Evolutionary conservation across 2,888 invertebrate species (phyloP).

Genomic region (Drosophila subsilvestris): DNA sequence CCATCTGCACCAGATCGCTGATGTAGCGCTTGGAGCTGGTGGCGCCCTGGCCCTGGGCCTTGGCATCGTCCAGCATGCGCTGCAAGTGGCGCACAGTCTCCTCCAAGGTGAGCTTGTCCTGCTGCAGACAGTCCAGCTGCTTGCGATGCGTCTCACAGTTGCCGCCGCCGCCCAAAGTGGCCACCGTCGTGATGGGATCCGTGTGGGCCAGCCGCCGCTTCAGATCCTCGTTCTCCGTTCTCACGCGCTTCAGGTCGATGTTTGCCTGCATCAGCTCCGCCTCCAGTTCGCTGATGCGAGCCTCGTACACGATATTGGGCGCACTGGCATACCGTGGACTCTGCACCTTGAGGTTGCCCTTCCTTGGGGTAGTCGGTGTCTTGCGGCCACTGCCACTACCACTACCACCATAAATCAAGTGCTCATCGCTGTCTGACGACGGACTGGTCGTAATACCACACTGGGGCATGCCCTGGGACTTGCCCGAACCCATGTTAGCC

Average conservation of each 20-base stretch:
- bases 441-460: constrained; percentile 80
- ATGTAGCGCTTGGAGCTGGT: constrained; percentile 87
- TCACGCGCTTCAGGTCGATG: constrained; percentile 90
- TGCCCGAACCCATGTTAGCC: constrained; percentile 85
- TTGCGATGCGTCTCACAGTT: constrained; percentile 86
- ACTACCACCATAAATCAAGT: constrained; percentile 56
- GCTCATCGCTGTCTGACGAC: constrained; percentile 86
- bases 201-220: constrained; percentile 82
- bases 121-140: constrained; percentile 89
- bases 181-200: constrained; percentile 59
- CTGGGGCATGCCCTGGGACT: constrained; percentile 9
- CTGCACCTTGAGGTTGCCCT: constrained; percentile 55
- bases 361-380: constrained; percentile 62
- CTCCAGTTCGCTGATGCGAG: constrained; percentile 92
- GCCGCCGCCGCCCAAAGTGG: constrained; percentile 82
- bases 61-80: constrained; percentile 87
- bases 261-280: constrained; percentile 91
- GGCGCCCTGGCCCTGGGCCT: constrained; percentile 84
- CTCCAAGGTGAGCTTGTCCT: constrained; percentile 89
- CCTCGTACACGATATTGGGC: constrained; percentile 92
- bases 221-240: constrained; percentile 87
- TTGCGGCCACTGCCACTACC: constrained; percentile 54
- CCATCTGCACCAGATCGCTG: constrained; percentile 91
- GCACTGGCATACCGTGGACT: constrained; percentile 87
- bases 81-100: constrained; percentile 89